Base-by-base conservation (phyloP, 2,797 vertebrate species). In the Enteromius unitaeniatus region DNA sequence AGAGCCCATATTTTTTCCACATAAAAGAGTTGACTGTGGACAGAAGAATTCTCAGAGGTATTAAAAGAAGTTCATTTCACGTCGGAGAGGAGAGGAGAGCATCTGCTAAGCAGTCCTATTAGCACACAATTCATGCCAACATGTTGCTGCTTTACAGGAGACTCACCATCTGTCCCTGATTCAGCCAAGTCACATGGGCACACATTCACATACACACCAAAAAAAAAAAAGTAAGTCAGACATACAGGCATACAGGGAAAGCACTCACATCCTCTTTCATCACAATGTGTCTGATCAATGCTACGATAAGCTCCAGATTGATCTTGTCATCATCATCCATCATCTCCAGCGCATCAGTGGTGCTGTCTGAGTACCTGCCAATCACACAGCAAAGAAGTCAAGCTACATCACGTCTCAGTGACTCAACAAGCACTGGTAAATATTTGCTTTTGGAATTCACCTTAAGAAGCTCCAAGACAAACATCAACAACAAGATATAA, bases 271-370 rank as follows among this genome's bases (percentile, higher is more conserved):
- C 95, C 87, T 96, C 95, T 28, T 95, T 91, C 85, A 96, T 85
- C 88, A 96, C 94, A 0, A 97, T 97, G 85, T 99, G 91, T 86
- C 93, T 96, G 90, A 99, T 99, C 77, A 99, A 96, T 1, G 95
- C 95, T 86, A 96, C 89, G 69, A 99, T 95, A 76, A 99, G 95
- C 72, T 97, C 94, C 86, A 99, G 94, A 93, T 99, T 97, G 58
- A 99, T 96, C 91, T 96, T 98, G 9, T 99, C 98, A 89, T 99
- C 97, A 2, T 87, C 81, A 88, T 99, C 97, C 89, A 98, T 93
- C 92, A 93, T 94, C 91, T 96, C 95, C 85, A 99, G 77, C 45
- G 95, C 92, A 64, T 95, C 88, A 28, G 98, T 90, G 14, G 97
- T 99, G 87, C 89, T 91, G 74, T 96, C 92, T 31, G 97, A 98